Evolutionary conservation across 2,888 invertebrate species (phyloP).

Genomic region (Acleris sparsana): DNA sequence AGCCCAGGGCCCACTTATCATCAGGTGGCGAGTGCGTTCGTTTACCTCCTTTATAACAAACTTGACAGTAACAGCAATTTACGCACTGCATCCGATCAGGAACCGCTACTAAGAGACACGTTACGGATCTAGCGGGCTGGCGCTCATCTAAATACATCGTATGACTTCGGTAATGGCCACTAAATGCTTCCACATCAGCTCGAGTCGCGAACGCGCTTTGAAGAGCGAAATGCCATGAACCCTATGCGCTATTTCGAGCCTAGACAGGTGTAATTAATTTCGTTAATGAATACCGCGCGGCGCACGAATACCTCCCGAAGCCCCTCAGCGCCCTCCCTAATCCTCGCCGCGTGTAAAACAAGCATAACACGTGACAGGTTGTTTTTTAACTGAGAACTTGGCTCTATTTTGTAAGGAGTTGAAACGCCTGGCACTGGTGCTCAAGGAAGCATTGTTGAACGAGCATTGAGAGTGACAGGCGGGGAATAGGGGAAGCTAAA

Average conservation of each 20-base stretch:
- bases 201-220: too few relatives aligned
- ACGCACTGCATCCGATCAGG: background rate
- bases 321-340: slow-evolving; percentile 10
- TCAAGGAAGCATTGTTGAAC: too few relatives aligned
- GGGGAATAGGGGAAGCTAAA: background rate
- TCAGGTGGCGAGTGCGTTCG: too few relatives aligned
- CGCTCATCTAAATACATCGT: background rate
- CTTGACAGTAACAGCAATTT: too few relatives aligned
- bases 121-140: too few relatives aligned
- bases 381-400: background rate
- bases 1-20: too few relatives aligned
- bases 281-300: slow-evolving; percentile 8
- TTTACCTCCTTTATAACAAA: too few relatives aligned
- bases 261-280: slow-evolving; percentile 23
- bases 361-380: background rate
- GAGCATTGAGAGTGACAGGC: background rate
- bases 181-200: too few relatives aligned
- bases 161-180: background rate
- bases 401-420: background rate
- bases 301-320: slow-evolving; percentile 13
- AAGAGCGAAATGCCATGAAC: slow-evolving; percentile 1
- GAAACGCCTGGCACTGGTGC: too few relatives aligned
- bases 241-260: slow-evolving; percentile 13
- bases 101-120: background rate
- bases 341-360: background rate